phyloP scores from a whole-genome alignment of 2,113 vertebrate genomes.

The Eubucco bourcierii region DNA sequence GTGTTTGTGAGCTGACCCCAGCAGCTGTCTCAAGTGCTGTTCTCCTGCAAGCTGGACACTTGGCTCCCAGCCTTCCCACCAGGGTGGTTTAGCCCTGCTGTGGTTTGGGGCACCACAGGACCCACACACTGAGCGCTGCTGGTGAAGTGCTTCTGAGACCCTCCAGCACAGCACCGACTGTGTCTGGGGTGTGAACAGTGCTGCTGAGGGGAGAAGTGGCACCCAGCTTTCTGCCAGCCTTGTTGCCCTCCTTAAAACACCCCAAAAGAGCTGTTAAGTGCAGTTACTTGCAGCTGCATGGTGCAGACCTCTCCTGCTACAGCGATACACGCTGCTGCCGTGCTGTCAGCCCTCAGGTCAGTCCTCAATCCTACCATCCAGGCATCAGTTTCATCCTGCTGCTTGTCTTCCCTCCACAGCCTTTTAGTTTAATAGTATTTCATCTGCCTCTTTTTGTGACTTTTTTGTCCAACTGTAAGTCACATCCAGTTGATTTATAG shows the following conservation, averaged over 20 bases:
- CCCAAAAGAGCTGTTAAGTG: background rate
- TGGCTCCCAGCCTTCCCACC: background rate
- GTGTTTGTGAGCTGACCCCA: background rate
- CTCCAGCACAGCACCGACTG: background rate
- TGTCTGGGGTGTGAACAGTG: background rate
- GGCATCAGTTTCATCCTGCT: background rate
- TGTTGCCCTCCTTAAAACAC: background rate
- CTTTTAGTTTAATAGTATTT: background rate
- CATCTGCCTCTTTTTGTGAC: background rate
- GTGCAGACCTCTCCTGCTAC: background rate
- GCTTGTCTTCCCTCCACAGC: background rate
- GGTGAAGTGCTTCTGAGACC: background rate
- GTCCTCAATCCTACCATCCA: background rate
- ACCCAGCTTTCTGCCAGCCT: background rate
- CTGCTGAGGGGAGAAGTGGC: background rate
- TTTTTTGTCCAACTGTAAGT: background rate
- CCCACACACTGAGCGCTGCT: accelerated
- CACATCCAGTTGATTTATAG: background rate
- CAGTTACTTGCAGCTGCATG: background rate
- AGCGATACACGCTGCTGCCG: accelerated
- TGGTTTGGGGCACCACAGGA: accelerated
- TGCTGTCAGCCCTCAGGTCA: background rate
- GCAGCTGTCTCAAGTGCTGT: accelerated
- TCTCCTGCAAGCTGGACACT: background rate
- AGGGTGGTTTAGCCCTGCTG: accelerated